Evolutionary conservation across 1,140 invertebrate genomes (phyloP).

Genomic region (Tachypleus tridentatus): DNA sequence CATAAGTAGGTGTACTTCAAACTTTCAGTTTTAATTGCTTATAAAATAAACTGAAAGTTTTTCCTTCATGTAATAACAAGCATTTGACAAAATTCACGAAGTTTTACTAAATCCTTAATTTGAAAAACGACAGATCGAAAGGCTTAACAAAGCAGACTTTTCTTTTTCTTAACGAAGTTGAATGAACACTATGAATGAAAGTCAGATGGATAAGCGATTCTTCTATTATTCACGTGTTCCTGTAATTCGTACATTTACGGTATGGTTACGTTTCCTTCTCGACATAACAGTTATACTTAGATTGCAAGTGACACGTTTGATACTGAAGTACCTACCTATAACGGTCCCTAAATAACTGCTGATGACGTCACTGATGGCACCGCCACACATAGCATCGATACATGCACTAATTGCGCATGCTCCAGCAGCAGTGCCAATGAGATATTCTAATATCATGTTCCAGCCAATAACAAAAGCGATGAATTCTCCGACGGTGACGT

Average conservation of each 20-base stretch:
- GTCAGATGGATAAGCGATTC: too few species aligned
- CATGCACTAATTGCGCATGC: conserved; percentile 83
- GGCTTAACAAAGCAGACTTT: too few species aligned
- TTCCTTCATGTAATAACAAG: too few species aligned
- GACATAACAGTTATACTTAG: too few species aligned
- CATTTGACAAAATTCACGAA: too few species aligned
- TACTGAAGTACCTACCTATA: conserved; percentile 44
- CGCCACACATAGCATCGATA: conserved; percentile 67
- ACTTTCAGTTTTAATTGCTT: conserved; percentile 22
- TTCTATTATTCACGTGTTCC: too few species aligned
- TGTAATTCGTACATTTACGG: too few species aligned
- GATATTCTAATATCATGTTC: conserved; percentile 59
- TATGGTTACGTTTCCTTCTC: too few species aligned
- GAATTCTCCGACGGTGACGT: conserved; percentile 40
- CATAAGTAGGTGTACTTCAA: background rate
- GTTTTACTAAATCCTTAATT: too few species aligned
- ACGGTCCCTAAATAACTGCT: conserved; percentile 56
- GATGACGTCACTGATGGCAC: conserved; percentile 53
- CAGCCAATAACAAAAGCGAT: conserved; percentile 42
- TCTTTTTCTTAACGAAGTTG: conserved; percentile 19
- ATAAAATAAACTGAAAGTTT: conserved; percentile 27
- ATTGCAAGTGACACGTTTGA: too few species aligned
- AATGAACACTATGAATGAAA: conserved; percentile 11
- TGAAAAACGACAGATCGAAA: too few species aligned
- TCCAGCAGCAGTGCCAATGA: conserved; percentile 82